Conservation (phyloP, 2,113 vertebrate genomes). For the Cardinalis cardinalis region DNA sequence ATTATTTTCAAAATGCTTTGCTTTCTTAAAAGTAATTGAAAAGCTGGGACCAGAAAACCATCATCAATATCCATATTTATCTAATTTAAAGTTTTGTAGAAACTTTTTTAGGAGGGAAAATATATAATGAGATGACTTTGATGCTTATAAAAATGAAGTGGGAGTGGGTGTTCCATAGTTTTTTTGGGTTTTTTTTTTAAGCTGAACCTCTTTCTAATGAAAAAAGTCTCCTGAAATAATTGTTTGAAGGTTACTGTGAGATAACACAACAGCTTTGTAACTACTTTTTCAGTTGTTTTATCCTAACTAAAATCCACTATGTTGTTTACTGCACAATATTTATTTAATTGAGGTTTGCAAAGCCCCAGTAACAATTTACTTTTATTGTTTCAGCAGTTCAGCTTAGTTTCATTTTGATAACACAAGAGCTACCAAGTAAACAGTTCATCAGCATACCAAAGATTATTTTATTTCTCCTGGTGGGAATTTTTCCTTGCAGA, state of each 20-base stretch:
- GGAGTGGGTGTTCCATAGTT: background rate
- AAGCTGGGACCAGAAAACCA: background rate
- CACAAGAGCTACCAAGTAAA: constrained; percentile 20
- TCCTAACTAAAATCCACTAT: constrained; percentile 57
- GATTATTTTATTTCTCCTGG: background rate
- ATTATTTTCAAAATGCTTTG: constrained; percentile 42
- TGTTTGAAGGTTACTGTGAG: background rate
- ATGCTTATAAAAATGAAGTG: background rate
- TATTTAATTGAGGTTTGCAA: constrained; percentile 53
- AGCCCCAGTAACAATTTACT: constrained; percentile 54
- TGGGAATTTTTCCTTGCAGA: background rate
- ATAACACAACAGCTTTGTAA: background rate
- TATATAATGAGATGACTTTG: background rate
- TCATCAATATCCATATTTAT: background rate
- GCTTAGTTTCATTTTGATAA: constrained; percentile 43
- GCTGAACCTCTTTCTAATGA: background rate
- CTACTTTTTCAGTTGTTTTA: constrained; percentile 35
- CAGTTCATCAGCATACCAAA: background rate
- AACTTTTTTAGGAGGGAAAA: background rate
- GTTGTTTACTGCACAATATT: constrained; percentile 55
- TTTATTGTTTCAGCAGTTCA: constrained; percentile 55
- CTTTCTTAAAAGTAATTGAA: constrained; percentile 54
- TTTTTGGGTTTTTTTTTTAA: background rate
- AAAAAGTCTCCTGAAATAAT: background rate
- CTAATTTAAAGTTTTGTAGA: constrained; percentile 29